Conservation (phyloP, 2,888 invertebrate genomes). For the Galerucella nymphaeae region DNA sequence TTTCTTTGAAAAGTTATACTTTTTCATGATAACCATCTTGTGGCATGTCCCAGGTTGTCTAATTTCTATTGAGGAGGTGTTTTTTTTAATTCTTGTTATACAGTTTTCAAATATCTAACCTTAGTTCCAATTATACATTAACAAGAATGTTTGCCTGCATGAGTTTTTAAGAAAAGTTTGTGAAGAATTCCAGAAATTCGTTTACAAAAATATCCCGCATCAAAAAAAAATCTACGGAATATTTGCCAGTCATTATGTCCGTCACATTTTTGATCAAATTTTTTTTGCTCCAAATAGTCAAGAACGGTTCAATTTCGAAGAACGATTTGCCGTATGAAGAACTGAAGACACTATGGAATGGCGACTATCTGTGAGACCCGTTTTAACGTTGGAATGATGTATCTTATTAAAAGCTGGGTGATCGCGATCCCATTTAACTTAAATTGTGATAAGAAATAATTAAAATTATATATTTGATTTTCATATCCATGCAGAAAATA, state of each 20-base stretch:
- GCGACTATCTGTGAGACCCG: conserved; percentile 45
- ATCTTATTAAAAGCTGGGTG: conserved; percentile 3
- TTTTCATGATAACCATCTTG: no score
- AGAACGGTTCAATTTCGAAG: conserved; percentile 19
- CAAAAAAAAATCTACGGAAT: conserved; percentile 22
- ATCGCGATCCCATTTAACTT: background rate
- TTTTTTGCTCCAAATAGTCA: conserved; percentile 28
- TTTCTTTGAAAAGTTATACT: no score
- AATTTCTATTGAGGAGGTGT: no score
- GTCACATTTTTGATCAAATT: conserved; percentile 27
- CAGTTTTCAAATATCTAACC: no score
- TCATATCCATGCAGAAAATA: no score
- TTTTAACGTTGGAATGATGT: conserved; percentile 14
- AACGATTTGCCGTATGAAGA: conserved; percentile 40
- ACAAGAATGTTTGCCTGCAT: background rate
- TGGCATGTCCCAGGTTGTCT: no score
- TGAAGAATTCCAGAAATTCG: conserved; percentile 23
- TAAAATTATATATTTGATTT: no score
- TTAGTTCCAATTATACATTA: background rate
- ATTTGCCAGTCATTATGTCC: conserved; percentile 28
- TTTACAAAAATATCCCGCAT: conserved; percentile 22
- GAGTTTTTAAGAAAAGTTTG: no score
- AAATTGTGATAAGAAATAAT: background rate
- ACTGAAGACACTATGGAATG: conserved; percentile 50
- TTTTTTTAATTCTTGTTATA: no score